Evolutionary conservation across 2,888 invertebrate genomes (phyloP).

Genomic region (Chouioia cunea): DNA sequence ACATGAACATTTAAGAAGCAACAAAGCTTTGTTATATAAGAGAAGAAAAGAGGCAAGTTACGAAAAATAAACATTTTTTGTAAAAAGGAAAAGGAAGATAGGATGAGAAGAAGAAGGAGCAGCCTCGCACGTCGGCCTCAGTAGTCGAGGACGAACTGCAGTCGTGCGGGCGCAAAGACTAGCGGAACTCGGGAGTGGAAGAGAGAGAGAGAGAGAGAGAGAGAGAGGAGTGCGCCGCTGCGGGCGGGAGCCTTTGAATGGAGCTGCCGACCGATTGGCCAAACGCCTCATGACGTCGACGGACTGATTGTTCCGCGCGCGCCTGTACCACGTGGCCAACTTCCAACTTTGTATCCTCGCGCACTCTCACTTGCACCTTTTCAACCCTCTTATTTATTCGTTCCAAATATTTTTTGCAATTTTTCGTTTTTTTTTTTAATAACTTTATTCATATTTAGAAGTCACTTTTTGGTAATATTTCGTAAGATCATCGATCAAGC

Average conservation of each 20-base stretch:
- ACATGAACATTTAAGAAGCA: no score
- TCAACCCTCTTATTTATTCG: no score
- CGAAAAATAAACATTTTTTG: not conserved
- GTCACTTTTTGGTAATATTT: no score
- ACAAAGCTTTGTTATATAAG: not conserved
- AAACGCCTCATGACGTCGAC: conserved; percentile 77
- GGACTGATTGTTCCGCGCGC: conserved; percentile 78
- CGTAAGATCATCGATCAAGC: no score
- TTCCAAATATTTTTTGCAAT: no score
- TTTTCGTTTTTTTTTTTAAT: not conserved
- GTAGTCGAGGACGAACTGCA: conserved; percentile 67
- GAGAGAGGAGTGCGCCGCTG: conserved; percentile 57
- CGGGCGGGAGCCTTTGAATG: conserved; percentile 72
- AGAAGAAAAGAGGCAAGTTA: not conserved
- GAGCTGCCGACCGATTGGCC: conserved; percentile 75
- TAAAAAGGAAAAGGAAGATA: not conserved
- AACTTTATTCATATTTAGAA: no score
- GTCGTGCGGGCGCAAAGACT: conserved; percentile 63
- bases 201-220: no score
- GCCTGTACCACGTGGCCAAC: conserved; percentile 67
- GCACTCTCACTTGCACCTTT: no score
- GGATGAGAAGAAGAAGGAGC: not conserved
- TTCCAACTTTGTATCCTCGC: no score
- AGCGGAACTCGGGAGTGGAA: conserved; percentile 61
- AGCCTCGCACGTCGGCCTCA: conserved; percentile 54